Conservation (phyloP, 2,113 vertebrate species). For the Cynocephalus volans region DNA sequence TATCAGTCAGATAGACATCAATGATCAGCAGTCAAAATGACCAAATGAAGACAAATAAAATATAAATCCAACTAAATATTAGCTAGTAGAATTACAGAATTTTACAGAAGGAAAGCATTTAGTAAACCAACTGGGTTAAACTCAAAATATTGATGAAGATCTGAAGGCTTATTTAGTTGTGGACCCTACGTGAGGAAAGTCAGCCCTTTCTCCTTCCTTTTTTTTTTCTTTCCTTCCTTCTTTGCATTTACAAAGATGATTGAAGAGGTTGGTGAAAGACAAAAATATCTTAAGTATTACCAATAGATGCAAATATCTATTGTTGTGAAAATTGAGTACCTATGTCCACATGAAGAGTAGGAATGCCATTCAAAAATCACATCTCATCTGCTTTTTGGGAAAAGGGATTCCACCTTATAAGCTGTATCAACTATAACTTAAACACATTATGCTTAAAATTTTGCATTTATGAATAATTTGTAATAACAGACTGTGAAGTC, state of each 20-base stretch:
- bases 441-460: not conserved
- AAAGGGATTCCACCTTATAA: not conserved
- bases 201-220: too few relatives aligned
- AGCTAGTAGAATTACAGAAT: not conserved
- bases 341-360: not conserved
- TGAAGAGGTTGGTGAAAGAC: not conserved
- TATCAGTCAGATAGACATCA: slow-evolving; percentile 57
- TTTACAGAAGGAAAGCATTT: slow-evolving; percentile 23
- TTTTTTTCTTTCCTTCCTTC: not conserved
- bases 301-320: slow-evolving; percentile 34
- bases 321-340: not conserved
- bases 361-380: not conserved
- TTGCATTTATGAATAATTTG: slow-evolving; percentile 1
- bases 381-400: not conserved
- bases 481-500: not conserved
- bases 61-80: not conserved
- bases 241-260: slow-evolving; percentile 5
- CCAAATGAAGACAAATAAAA: slow-evolving; percentile 61
- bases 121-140: not conserved
- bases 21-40: slow-evolving; percentile 23
- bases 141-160: not conserved
- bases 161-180: not conserved
- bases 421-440: not conserved
- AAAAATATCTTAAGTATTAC: not conserved
- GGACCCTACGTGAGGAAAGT: not conserved